Base-by-base conservation (phyloP, 2,113 vertebrate species). In the Sula dactylatra region DNA sequence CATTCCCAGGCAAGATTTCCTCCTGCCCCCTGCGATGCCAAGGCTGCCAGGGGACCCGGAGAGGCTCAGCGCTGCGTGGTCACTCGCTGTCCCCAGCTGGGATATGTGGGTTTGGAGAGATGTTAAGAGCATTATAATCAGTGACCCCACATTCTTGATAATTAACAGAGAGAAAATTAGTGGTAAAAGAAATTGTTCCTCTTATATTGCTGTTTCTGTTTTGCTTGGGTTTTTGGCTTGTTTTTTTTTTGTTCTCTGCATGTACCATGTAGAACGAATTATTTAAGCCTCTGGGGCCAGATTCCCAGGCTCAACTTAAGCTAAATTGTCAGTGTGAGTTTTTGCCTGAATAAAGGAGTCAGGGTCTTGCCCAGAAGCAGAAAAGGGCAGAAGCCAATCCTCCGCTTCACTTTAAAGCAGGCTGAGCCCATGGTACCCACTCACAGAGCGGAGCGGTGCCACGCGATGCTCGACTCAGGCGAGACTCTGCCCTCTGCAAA, bases 151-250 rank as follows among this genome's bases (percentile, higher is more conserved):
- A 9, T 50, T 47, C 82, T 70, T 16, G 8, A 24, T 92, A 79
- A 96, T 94, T 87, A 93, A 78, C 87, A 79, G 32, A 34, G 65
- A 76, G 65, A 64, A 94, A 93, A 95, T 95, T 88, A 95, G 95
- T 17, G 90, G 90, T 65, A 32, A 61, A 72, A 77, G 58, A 81
- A 81, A 83, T 84, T 77, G 89, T 47, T 94, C 72, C 69, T 84
- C 84, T 87, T 42, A 7, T 32, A 55, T 17, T 20, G 94, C 86
- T 44, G 10, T 26, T 92, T 42, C 71, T 42, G 76, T 29, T 76
- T 66, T 70, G 77, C 45, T 55, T 62, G 76, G 2, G 36, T 62
- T 94, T 89, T 83, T 44, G 88, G 73, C 32, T 29, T 47, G 58
- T 6, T 32, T 45, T 50, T 82, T 27, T 89, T 55, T 71, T 58